Percentiles rank a stretch among this genome's conserved stretches.
Conservation (phyloP, 30 jellyfish, hydroid and myxozoan genomes). For the Aurelia aurita complex sp. Pacific region DNA sequence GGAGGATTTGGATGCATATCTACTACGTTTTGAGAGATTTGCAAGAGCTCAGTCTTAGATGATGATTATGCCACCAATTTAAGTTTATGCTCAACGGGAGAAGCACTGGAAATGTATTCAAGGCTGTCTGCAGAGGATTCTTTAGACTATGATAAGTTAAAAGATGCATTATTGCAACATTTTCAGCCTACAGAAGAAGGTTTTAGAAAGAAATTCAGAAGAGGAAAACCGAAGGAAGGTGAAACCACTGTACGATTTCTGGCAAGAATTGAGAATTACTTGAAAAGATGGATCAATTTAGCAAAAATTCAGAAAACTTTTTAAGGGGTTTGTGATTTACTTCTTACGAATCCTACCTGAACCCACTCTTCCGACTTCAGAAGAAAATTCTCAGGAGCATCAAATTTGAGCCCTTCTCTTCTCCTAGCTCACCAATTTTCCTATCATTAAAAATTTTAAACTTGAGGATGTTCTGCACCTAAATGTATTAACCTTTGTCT, state of each 20-base stretch:
- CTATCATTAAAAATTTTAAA: no score
- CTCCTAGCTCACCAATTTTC: no score
- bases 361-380: no score
- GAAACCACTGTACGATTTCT: conserved; percentile 12
- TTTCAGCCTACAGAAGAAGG: conserved; percentile 29
- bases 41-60: conserved; percentile 24
- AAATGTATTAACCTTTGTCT: no score
- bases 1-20: conserved; percentile 33
- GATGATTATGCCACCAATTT: conserved; percentile 25
- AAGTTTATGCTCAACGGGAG: conserved; percentile 17
- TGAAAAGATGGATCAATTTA: conserved; percentile 21
- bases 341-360: not conserved
- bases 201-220: conserved; percentile 18
- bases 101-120: conserved; percentile 13
- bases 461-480: no score
- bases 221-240: conserved; percentile 11
- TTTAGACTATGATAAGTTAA: conserved; percentile 6
- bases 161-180: conserved; percentile 8
- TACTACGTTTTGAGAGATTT: conserved; percentile 30
- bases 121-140: conserved; percentile 28
- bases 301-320: conserved; percentile 23
- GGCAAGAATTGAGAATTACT: conserved; percentile 22
- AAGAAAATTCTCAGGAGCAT: no score
- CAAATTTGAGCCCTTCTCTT: no score
- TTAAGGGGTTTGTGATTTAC: conserved; percentile 19